A percentile compares a stretch with the other conserved stretches of the same genome.
Evolutionary conservation across 2,113 vertebrate species (phyloP).

Genomic region (Plestiodon gilberti): DNA sequence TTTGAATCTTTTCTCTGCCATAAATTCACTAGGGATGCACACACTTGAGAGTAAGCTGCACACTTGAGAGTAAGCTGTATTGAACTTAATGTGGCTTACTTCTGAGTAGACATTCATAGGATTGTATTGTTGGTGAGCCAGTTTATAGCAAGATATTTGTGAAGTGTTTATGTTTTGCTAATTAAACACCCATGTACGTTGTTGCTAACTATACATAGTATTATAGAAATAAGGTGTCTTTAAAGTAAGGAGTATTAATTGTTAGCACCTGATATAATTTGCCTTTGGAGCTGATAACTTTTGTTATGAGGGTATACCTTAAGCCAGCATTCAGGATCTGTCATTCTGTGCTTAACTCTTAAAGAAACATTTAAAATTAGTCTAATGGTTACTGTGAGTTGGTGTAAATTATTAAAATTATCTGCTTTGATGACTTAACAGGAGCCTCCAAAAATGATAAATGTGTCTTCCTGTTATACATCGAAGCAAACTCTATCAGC

Average conservation of each 20-base stretch:
- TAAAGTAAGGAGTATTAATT: neutral
- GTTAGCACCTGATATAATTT: neutral
- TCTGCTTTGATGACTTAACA: slow-evolving; percentile 63
- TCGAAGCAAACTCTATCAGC: slow-evolving; percentile 94
- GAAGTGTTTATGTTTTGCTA: no score
- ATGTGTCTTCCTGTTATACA: slow-evolving; percentile 95
- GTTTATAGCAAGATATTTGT: no score
- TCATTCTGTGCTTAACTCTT: neutral
- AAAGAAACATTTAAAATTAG: neutral
- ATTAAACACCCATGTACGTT: neutral
- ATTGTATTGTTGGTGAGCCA: no score
- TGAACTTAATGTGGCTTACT: no score
- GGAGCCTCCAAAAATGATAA: slow-evolving; percentile 91
- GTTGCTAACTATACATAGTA: neutral
- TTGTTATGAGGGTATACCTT: neutral
- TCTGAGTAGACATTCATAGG: no score
- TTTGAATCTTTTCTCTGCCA: neutral
- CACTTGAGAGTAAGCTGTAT: neutral
- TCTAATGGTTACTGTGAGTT: neutral
- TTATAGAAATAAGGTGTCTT: neutral
- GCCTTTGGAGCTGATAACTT: neutral
- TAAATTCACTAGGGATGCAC: neutral
- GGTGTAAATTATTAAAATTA: slow-evolving; percentile 23
- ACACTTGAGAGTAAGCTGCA: neutral
- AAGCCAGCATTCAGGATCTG: neutral